Percentiles rank a stretch among this genome's conserved stretches.
Evolutionary conservation across 2,888 invertebrate species (phyloP).

Genomic region (Steinernema scapterisci): DNA sequence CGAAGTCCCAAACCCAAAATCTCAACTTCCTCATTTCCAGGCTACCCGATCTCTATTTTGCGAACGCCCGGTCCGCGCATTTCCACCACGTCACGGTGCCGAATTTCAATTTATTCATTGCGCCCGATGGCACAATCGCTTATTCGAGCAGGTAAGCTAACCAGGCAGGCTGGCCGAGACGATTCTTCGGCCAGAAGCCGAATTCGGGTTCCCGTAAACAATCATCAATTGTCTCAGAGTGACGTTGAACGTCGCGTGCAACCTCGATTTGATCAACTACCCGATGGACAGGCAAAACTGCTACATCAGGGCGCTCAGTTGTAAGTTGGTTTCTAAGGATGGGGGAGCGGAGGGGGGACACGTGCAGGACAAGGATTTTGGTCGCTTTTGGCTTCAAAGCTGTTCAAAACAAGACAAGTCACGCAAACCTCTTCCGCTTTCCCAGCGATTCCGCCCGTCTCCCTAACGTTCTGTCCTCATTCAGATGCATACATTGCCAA

Average conservation of each 20-base stretch:
- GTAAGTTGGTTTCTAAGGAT: too few species aligned
- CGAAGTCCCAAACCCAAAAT: too few species aligned
- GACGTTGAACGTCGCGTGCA: constrained; percentile 51
- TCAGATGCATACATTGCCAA: constrained; percentile 36
- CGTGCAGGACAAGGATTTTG: too few species aligned
- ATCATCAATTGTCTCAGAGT: constrained; percentile 34
- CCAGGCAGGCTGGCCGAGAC: too few species aligned
- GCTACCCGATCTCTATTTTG: constrained; percentile 48
- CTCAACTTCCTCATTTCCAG: not conserved
- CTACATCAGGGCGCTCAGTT: constrained; percentile 35
- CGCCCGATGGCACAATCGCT: constrained; percentile 46
- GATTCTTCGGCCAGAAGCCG: not conserved
- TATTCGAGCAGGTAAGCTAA: constrained; percentile 39
- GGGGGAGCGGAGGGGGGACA: too few species aligned
- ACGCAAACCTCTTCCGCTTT: not conserved
- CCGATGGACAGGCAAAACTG: constrained; percentile 38
- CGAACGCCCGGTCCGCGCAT: constrained; percentile 42
- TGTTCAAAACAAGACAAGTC: not conserved
- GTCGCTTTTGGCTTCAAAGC: too few species aligned
- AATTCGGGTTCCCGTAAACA: not conserved
- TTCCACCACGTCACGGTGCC: constrained; percentile 51
- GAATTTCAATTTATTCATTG: constrained; percentile 42
- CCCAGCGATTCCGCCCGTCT: too few species aligned
- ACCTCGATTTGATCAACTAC: constrained; percentile 41
- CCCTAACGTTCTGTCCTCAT: not conserved